Evolutionary conservation across 2,888 invertebrate genomes (phyloP), one percentile per base, ranked within the genome.

Genomic region (Pemphredon lugubris): DNA sequence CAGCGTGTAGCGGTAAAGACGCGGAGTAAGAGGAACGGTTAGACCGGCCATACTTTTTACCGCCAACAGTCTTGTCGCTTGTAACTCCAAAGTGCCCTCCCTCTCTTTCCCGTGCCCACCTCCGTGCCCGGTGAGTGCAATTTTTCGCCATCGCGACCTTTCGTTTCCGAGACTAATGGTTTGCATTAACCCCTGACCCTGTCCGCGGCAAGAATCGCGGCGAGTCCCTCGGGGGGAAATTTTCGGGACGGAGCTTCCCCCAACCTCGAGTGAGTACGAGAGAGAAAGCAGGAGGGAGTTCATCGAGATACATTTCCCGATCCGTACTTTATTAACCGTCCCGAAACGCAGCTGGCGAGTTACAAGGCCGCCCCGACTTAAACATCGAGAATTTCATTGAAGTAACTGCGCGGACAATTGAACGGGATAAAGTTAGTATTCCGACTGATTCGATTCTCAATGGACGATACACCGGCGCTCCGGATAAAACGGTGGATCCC

Each of bases 141-240:
- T 68, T 69, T 77, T 79, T 77, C 72, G 73, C 66, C 70, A 68
- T 58, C 51, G 54, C 72, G 69, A 77, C 73, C 71, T 66, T 68
- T 73, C 68, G 72, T 76, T 74, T 50, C 77, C 63, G 74, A 75
- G 76, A 77, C 76, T 81, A 81, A 81, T 81, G 79, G 79, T 79
- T 79, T 77, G 79, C 76, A 77, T 81, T 81, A 77, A 81, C 77
- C 77, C 60, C 44, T 75, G 65, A 66, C 69, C 79, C 45, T 37
- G 20, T 45, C 58, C 34, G 30, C 55, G 20, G 23, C 50, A 44
- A 42, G 60, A 55, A 40, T 51, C 59, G 65, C 18, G 40, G 47
- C 58, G 53, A 47, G 39, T 60, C 53, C 66, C 30, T 14, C 16
- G 54, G 30, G 50, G 45, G 55, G 39, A 44, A 37, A 39, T 44